Conservation (phyloP, 2,113 vertebrate genomes). For the Amia ocellicauda region DNA sequence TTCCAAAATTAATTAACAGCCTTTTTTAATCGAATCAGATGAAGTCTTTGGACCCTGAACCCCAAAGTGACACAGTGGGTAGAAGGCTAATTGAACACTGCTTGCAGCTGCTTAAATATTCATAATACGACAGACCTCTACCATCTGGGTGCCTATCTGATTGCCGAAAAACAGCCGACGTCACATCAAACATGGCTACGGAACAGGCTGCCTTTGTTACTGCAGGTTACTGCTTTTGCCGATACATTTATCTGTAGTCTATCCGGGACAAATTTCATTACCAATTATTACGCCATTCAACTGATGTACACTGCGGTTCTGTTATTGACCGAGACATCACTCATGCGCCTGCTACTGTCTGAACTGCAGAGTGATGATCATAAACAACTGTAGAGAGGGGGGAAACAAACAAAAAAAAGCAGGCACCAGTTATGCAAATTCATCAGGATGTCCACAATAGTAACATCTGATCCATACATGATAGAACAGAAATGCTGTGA, state of each 20-base stretch:
- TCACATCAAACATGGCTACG: neutral
- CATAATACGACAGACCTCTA: slow-evolving; percentile 24
- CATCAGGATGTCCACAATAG: too few species aligned
- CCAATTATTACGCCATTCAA: too few species aligned
- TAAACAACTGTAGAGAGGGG: too few species aligned
- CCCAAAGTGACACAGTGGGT: slow-evolving; percentile 24
- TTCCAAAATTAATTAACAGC: slow-evolving; percentile 31
- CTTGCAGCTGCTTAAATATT: slow-evolving; percentile 38
- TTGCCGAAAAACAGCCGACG: neutral
- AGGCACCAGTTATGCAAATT: too few species aligned
- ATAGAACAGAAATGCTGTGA: neutral
- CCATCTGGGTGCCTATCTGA: slow-evolving; percentile 29
- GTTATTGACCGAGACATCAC: too few species aligned
- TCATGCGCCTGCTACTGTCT: too few species aligned
- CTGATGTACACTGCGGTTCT: too few species aligned
- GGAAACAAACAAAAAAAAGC: too few species aligned
- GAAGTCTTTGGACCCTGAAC: slow-evolving; percentile 27
- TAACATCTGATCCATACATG: neutral
- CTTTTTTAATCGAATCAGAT: slow-evolving; percentile 33
- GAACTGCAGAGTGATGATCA: too few species aligned
- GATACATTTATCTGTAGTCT: too few species aligned
- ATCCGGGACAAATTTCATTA: too few species aligned
- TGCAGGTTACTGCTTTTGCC: too few species aligned
- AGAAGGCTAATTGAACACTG: slow-evolving; percentile 27
- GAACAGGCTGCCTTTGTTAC: neutral